Evolutionary conservation across 2,113 vertebrate genomes (phyloP).

Genomic region (Etheostoma spectabile): DNA sequence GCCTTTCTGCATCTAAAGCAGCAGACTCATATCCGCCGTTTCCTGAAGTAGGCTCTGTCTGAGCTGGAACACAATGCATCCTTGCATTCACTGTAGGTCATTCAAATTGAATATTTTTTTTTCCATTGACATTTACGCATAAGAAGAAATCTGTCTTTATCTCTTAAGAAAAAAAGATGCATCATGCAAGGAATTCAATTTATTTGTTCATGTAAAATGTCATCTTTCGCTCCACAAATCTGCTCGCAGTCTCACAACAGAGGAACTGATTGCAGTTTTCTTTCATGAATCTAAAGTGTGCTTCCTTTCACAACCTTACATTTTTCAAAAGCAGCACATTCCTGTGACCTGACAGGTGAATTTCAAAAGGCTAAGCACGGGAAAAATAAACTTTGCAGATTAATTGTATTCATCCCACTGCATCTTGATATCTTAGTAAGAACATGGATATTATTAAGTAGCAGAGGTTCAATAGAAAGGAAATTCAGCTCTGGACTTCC

Average conservation of each 20-base stretch:
- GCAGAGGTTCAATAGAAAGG: no score
- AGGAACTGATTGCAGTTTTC: conserved; percentile 43
- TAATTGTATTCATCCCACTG: conserved; percentile 33
- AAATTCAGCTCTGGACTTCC: no score
- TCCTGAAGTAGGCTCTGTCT: conserved; percentile 1
- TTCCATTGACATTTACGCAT: conserved; percentile 66
- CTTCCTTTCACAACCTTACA: conserved; percentile 32
- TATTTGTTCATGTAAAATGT: conserved; percentile 75
- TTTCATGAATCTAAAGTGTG: conserved; percentile 66
- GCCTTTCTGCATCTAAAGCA: not conserved
- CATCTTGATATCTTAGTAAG: conserved; percentile 12
- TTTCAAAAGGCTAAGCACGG: conserved; percentile 41
- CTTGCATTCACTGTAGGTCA: conserved; percentile 28
- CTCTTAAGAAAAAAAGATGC: conserved; percentile 46
- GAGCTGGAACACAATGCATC: conserved; percentile 31
- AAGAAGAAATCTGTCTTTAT: conserved; percentile 52
- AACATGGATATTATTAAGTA: not conserved
- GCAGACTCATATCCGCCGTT: conserved; percentile 17
- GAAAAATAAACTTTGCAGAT: conserved; percentile 35
- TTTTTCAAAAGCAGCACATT: conserved; percentile 38
- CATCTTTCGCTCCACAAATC: conserved; percentile 44
- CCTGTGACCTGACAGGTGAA: conserved; percentile 33
- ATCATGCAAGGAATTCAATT: conserved; percentile 60
- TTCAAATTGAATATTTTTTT: conserved; percentile 54
- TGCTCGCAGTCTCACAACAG: conserved; percentile 33